Conservation (phyloP, 2,797 vertebrate genomes). For the Betta splendens region DNA sequence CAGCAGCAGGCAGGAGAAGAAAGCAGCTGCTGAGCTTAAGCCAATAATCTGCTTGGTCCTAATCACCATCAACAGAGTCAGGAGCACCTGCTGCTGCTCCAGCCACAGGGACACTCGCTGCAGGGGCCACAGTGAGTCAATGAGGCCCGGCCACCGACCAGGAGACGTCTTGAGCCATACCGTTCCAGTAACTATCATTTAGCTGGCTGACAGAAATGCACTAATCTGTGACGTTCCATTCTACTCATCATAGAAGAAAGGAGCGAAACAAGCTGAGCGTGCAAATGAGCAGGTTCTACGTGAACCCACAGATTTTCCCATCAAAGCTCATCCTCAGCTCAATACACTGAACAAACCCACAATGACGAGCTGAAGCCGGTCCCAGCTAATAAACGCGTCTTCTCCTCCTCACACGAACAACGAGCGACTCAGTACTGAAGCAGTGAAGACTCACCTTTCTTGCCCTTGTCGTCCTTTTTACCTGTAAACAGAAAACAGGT, state of each 20-base stretch:
- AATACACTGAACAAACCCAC: no score
- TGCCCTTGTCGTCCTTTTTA: slow-evolving; percentile 75
- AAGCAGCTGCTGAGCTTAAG: slow-evolving; percentile 75
- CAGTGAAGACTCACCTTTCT: slow-evolving; percentile 71
- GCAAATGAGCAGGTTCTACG: no score
- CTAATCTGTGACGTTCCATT: no score
- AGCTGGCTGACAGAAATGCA: no score
- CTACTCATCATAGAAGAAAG: no score
- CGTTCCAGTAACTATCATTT: no score
- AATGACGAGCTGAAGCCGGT: no score
- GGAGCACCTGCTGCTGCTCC: slow-evolving; percentile 73
- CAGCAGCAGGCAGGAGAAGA: slow-evolving; percentile 69
- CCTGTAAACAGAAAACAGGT: slow-evolving; percentile 63
- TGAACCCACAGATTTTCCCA: no score
- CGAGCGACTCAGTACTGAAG: neutral
- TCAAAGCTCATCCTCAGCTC: no score
- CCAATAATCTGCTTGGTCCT: slow-evolving; percentile 77
- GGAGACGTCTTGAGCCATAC: neutral
- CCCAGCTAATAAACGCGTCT: neutral
- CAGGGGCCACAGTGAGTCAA: neutral
- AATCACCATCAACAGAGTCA: slow-evolving; percentile 78
- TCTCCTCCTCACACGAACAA: no score
- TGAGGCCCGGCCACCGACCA: neutral
- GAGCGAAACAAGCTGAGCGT: no score
- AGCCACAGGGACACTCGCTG: neutral